These are phyloP conservation scores for Spicauda simplicius DNA, from an alignment of 2,888 invertebrate genomes.

Conservation along the genomic window DNA sequence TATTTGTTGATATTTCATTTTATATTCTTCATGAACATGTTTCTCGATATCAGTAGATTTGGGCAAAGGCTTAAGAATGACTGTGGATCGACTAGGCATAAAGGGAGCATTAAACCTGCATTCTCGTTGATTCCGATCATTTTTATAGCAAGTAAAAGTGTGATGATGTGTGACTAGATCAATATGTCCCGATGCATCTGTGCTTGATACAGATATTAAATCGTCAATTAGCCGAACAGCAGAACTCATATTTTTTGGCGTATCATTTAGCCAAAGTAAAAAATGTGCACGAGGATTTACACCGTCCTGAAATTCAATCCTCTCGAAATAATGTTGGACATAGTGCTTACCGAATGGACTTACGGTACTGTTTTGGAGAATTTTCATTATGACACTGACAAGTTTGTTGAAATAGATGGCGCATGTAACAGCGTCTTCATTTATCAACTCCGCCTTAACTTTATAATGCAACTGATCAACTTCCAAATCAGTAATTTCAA, in stretches of 20 bases:
- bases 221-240: conserved; percentile 47
- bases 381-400: conserved; percentile 47
- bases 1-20: too few species aligned
- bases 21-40: too few species aligned
- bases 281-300: conserved; percentile 58
- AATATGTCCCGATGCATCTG: conserved; percentile 50
- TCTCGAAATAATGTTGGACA: conserved; percentile 52
- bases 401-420: conserved; percentile 58
- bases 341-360: conserved; percentile 46
- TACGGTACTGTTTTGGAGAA: conserved; percentile 41
- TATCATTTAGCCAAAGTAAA: conserved; percentile 57
- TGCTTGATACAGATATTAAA: conserved; percentile 49
- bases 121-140: conserved; percentile 46
- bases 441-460: conserved; percentile 46
- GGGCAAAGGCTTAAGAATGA: conserved; percentile 47
- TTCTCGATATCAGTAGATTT: too few species aligned
- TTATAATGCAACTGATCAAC: conserved; percentile 41
- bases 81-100: conserved; percentile 47
- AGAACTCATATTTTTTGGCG: conserved; percentile 45
- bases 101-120: conserved; percentile 53
- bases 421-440: conserved; percentile 54
- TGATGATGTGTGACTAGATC: conserved; percentile 49
- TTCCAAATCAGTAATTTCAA: conserved; percentile 10
- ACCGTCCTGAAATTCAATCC: conserved; percentile 58
- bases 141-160: conserved; percentile 50